Conservation (phyloP, 1,140 invertebrate genomes). For the Eumeta japonica region DNA sequence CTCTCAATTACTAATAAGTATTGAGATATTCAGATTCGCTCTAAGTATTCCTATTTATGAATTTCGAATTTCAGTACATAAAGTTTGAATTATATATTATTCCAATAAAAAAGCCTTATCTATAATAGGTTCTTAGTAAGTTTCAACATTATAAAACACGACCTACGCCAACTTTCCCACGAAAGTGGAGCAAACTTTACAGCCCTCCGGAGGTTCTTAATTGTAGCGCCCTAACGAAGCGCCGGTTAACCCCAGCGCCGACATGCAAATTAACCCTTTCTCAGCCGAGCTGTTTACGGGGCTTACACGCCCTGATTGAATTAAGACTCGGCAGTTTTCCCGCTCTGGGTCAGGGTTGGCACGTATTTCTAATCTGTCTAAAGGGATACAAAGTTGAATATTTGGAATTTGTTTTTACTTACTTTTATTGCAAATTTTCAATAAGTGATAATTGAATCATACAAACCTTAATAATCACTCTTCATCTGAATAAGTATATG, state of each 20-base stretch:
- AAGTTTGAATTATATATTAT: not conserved
- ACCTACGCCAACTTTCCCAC: constrained; percentile 49
- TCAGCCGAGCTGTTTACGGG: constrained; percentile 34
- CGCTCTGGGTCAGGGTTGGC: no score
- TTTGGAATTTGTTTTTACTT: no score
- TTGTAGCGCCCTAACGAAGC: constrained; percentile 48
- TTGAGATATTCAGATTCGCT: no score
- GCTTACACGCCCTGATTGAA: constrained; percentile 52
- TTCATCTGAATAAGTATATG: no score
- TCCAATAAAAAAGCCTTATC: not conserved
- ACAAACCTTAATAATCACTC: no score
- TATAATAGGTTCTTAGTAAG: not conserved
- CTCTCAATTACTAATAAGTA: no score
- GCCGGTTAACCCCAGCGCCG: constrained; percentile 46
- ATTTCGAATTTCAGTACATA: no score
- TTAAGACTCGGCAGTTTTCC: constrained; percentile 25
- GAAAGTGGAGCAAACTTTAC: constrained; percentile 25
- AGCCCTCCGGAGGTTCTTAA: constrained; percentile 32
- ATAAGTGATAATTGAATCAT: no score
- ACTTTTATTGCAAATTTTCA: no score
- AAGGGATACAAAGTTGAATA: no score
- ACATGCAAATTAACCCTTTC: constrained; percentile 57
- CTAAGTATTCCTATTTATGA: no score
- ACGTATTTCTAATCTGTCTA: no score
- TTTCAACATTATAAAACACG: constrained; percentile 7